Percentiles rank a stretch among this genome's conserved stretches.
phyloP scores from a whole-genome alignment of 1,140 invertebrate genomes.

The Planococcus citri region DNA sequence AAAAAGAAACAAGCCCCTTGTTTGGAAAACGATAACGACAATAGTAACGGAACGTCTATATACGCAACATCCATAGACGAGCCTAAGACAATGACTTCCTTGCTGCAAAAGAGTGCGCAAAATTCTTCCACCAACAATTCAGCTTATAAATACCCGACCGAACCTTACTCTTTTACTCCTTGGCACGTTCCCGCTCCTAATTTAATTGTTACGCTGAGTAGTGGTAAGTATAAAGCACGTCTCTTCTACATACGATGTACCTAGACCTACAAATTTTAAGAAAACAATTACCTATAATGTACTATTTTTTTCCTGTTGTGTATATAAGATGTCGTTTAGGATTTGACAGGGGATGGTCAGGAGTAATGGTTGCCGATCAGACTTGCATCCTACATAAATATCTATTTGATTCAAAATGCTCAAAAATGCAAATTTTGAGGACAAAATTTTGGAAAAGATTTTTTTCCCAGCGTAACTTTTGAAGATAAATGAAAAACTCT shows the following conservation, averaged over 20 bases:
- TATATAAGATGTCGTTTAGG: too few species aligned
- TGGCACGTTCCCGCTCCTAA: constrained; percentile 17
- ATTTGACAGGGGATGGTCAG: too few species aligned
- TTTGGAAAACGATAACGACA: not conserved
- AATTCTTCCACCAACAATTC: constrained; percentile 12
- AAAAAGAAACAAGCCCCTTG: not conserved
- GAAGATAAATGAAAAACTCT: too few species aligned
- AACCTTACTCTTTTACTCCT: not conserved
- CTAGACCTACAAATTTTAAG: not conserved
- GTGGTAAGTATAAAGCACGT: not conserved
- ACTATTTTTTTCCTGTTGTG: too few species aligned
- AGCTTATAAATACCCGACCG: not conserved
- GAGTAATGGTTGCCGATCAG: too few species aligned
- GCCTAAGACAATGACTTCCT: not conserved
- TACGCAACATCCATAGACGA: not conserved
- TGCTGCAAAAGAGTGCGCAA: constrained; percentile 4
- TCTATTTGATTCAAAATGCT: too few species aligned
- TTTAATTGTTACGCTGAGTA: not conserved
- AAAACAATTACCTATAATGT: too few species aligned
- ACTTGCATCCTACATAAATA: too few species aligned
- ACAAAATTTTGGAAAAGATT: too few species aligned
- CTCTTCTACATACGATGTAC: too few species aligned
- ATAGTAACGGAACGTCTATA: not conserved
- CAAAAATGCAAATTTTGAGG: too few species aligned
- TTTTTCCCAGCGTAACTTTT: too few species aligned